A percentile compares a stretch with the other conserved stretches of the same genome.
Conservation (phyloP, 2,888 invertebrate genomes). For the Rhorus exstirpatorius region DNA sequence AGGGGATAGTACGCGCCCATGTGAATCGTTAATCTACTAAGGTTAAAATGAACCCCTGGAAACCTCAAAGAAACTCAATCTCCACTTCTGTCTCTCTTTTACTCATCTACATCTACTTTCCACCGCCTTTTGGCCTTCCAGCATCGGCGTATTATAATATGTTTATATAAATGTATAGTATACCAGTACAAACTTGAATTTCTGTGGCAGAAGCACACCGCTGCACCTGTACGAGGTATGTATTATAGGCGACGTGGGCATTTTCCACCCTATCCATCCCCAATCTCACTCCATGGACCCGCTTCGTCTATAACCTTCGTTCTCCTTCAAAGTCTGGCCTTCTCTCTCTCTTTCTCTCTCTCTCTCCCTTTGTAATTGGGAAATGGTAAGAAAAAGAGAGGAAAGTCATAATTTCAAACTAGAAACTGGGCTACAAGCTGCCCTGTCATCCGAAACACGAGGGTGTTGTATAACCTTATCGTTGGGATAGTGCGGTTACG, state of each 20-base stretch:
- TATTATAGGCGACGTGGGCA: slow-evolving; percentile 50
- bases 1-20: slow-evolving; percentile 42
- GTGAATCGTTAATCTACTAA: slow-evolving; percentile 80
- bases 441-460: slow-evolving; percentile 63
- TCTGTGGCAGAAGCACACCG: slow-evolving; percentile 55
- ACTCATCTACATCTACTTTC: slow-evolving; percentile 27
- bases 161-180: slow-evolving; percentile 16
- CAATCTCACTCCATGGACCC: slow-evolving; percentile 14
- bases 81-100: slow-evolving; percentile 55
- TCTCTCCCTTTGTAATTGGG: slow-evolving; percentile 49
- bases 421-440: slow-evolving; percentile 69
- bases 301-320: slow-evolving; percentile 59
- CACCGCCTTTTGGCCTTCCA: neutral
- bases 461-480: slow-evolving; percentile 55
- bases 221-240: slow-evolving; percentile 44
- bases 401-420: slow-evolving; percentile 68
- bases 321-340: slow-evolving; percentile 63
- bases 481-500: neutral
- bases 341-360: slow-evolving; percentile 23
- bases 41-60: slow-evolving; percentile 77
- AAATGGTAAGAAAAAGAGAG: slow-evolving; percentile 58
- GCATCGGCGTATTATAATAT: slow-evolving; percentile 37
- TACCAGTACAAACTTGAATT: slow-evolving; percentile 62
- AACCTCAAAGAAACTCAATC: slow-evolving; percentile 69
- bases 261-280: slow-evolving; percentile 56